Conservation (phyloP, 2,113 vertebrate species). For the Megaceryle torquata region DNA sequence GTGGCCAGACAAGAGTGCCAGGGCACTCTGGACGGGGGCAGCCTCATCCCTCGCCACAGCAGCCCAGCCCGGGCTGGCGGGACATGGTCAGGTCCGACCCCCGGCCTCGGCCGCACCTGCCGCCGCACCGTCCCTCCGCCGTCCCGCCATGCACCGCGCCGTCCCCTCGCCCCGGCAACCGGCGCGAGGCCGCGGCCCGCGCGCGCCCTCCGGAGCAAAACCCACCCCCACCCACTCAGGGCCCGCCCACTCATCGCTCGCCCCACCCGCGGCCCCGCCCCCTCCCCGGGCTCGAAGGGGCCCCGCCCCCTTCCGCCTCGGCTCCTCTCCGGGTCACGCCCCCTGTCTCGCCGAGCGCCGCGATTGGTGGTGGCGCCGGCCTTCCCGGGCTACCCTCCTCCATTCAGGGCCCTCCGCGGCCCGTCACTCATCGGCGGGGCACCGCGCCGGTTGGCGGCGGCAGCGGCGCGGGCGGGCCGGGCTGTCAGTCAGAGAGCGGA, state of each 20-base stretch:
- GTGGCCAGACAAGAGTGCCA: fast-evolving
- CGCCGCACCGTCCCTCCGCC: not conserved
- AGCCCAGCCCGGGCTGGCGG: not conserved
- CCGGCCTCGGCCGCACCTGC: not conserved
- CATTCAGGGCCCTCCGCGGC: not conserved
- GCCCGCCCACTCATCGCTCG: not conserved
- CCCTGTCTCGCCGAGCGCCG: not conserved
- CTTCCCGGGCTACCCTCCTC: not conserved
- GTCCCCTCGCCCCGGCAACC: not conserved
- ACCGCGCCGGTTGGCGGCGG: not conserved
- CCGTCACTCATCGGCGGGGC: not conserved
- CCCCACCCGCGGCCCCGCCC: not conserved
- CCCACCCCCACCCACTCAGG: not conserved
- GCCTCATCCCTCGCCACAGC: no score
- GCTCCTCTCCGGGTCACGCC: not conserved
- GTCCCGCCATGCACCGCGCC: slow-evolving; percentile 10
- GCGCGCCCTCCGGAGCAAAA: not conserved
- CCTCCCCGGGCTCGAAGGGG: not conserved
- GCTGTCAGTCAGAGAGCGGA: slow-evolving; percentile 31
- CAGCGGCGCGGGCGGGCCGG: not conserved
- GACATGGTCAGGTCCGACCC: not conserved
- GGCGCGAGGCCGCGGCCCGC: not conserved
- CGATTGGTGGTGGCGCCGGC: not conserved
- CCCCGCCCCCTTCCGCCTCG: not conserved
- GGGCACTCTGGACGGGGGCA: fast-evolving